A percentile compares a stretch with the other conserved stretches of the same genome.
Conservation (phyloP, 2,888 invertebrate species). For the Aromia moschata region DNA sequence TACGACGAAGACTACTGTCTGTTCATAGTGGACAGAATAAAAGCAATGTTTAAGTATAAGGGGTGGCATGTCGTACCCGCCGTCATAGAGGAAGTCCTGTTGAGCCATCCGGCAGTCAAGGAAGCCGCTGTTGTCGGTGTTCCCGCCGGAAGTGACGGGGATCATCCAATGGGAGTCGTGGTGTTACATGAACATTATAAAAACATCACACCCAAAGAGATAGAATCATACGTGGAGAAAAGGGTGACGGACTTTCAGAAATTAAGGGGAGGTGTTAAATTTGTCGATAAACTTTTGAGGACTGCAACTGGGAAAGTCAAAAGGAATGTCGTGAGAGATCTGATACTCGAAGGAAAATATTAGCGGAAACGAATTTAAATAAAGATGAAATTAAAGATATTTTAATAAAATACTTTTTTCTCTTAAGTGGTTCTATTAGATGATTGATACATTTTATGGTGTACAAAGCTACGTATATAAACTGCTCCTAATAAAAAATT, state of each 20-base stretch:
- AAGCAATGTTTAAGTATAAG: conserved; percentile 64
- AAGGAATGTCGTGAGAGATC: conserved; percentile 17
- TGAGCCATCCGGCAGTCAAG: conserved; percentile 47
- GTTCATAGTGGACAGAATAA: conserved; percentile 64
- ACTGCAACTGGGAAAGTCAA: conserved; percentile 33
- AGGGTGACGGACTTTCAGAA: conserved; percentile 31
- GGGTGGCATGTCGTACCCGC: conserved; percentile 61
- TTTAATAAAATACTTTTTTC: too few species aligned
- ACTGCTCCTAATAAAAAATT: too few species aligned
- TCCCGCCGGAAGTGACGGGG: conserved; percentile 74
- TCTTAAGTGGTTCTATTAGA: too few species aligned
- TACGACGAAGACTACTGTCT: conserved; percentile 63
- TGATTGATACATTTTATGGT: too few species aligned
- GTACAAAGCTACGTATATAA: too few species aligned
- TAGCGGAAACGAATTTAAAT: too few species aligned
- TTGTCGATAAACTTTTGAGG: conserved; percentile 26
- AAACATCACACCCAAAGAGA: conserved; percentile 20
- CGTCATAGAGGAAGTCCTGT: conserved; percentile 45
- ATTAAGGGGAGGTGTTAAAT: conserved; percentile 35
- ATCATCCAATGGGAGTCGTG: conserved; percentile 66
- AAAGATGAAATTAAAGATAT: too few species aligned
- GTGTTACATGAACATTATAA: conserved; percentile 50
- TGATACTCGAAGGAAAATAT: conserved; percentile 7
- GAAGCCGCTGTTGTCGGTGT: conserved; percentile 65
- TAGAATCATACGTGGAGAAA: conserved; percentile 59